These are phyloP conservation scores for Brachionus calyciflorus DNA, from an alignment of 1,140 invertebrate species.

Conservation along the genomic window DNA sequence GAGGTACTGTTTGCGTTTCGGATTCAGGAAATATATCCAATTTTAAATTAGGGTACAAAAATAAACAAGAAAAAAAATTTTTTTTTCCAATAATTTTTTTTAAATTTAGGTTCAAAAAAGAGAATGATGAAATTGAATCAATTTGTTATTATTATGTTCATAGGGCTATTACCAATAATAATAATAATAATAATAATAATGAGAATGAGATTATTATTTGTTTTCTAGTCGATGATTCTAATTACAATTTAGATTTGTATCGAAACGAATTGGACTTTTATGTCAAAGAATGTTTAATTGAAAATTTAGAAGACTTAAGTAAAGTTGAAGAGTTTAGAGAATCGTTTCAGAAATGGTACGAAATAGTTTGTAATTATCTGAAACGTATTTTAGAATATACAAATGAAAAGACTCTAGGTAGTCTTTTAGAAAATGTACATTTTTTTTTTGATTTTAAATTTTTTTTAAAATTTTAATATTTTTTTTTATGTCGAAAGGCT, in stretches of 20 bases:
- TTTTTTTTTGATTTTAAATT: background rate
- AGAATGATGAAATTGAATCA: background rate
- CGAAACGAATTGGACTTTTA: background rate
- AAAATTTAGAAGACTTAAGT: background rate
- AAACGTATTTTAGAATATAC: too few relatives aligned
- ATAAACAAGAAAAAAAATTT: too few relatives aligned
- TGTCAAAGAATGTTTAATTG: background rate
- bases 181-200: background rate
- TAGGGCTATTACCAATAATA: too few relatives aligned
- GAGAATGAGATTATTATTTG: background rate
- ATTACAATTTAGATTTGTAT: background rate
- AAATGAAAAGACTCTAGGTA: too few relatives aligned
- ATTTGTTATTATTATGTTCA: background rate
- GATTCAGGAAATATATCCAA: background rate
- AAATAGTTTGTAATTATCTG: too few relatives aligned
- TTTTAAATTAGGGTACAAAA: background rate
- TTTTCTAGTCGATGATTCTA: background rate
- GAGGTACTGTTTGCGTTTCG: background rate
- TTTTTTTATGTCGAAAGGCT: too few relatives aligned
- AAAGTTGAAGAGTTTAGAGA: background rate
- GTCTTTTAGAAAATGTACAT: too few relatives aligned
- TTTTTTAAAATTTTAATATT: too few relatives aligned
- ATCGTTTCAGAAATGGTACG: too few relatives aligned
- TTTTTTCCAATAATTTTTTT: background rate
- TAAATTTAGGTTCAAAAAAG: background rate